Conservation (phyloP, 1,140 invertebrate genomes). For the Drosophila arawakana region DNA sequence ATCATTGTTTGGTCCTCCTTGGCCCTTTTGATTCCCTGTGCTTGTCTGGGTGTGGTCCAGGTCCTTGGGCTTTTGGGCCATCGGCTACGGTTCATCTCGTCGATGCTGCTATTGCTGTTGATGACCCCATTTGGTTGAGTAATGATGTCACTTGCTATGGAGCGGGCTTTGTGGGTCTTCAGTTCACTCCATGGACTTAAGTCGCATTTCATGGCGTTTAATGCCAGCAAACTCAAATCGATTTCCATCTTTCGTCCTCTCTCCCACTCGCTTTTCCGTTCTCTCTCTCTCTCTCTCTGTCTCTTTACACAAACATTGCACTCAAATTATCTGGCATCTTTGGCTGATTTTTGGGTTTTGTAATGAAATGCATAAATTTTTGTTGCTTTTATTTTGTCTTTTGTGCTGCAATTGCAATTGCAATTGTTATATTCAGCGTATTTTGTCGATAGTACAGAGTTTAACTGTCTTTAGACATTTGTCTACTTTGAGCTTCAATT, state of each 20-base stretch:
- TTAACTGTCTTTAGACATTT: constrained; percentile 8
- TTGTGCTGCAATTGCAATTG: constrained; percentile 27
- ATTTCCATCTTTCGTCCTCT: constrained; percentile 30
- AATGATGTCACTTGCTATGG: constrained; percentile 73
- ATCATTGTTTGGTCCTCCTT: background rate
- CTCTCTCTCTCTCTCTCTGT: background rate
- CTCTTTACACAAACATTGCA: constrained; percentile 19
- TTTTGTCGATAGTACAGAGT: constrained; percentile 18
- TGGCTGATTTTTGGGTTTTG: constrained; percentile 60
- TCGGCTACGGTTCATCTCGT: constrained; percentile 28
- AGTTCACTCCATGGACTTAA: constrained; percentile 20
- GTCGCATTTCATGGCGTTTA: constrained; percentile 31
- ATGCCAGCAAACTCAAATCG: constrained; percentile 55
- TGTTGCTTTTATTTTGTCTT: constrained; percentile 23
- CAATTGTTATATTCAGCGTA: constrained; percentile 28
- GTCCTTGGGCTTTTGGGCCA: constrained; percentile 2
- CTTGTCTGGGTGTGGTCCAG: background rate
- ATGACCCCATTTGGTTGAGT: constrained; percentile 79
- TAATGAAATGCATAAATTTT: constrained; percentile 71
- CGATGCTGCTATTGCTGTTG: constrained; percentile 49
- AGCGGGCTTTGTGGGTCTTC: background rate
- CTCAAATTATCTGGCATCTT: constrained; percentile 41
- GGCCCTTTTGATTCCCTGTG: background rate
- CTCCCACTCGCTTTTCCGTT: constrained; percentile 1
- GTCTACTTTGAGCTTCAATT: background rate